These are phyloP conservation scores for Ochropleura leucogaster DNA, from an alignment of 2,888 invertebrate species.

Conservation along the genomic window DNA sequence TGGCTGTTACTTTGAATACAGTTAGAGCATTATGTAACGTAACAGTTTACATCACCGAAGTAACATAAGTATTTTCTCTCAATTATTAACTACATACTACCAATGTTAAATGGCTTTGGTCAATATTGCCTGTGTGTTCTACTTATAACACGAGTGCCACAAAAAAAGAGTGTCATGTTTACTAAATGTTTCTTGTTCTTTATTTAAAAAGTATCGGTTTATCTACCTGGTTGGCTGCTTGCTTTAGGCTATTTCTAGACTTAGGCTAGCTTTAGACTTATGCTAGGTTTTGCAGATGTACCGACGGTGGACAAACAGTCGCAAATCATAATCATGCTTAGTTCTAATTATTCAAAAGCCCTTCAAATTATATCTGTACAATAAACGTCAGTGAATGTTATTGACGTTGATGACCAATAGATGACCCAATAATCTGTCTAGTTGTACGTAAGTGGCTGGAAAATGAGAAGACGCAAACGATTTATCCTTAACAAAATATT, in stretches of 20 bases:
- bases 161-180: no score
- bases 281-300: no score
- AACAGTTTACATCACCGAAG: conserved; percentile 51
- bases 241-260: no score
- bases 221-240: neutral
- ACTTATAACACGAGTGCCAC: conserved; percentile 21
- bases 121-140: conserved; percentile 43
- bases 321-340: neutral
- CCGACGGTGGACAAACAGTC: neutral
- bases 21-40: conserved; percentile 68
- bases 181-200: neutral
- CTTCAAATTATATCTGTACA: neutral
- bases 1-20: conserved; percentile 62
- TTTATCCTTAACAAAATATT: neutral
- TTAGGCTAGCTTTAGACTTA: no score
- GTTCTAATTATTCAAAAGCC: neutral
- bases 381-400: neutral
- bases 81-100: conserved; percentile 25
- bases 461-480: conserved; percentile 10
- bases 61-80: conserved; percentile 41
- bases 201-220: neutral
- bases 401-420: conserved; percentile 5
- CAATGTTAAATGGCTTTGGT: conserved; percentile 27
- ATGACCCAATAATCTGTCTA: neutral
- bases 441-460: neutral